phyloP scores from a whole-genome alignment of 2,113 vertebrate species.

The Engystomops pustulosus region DNA sequence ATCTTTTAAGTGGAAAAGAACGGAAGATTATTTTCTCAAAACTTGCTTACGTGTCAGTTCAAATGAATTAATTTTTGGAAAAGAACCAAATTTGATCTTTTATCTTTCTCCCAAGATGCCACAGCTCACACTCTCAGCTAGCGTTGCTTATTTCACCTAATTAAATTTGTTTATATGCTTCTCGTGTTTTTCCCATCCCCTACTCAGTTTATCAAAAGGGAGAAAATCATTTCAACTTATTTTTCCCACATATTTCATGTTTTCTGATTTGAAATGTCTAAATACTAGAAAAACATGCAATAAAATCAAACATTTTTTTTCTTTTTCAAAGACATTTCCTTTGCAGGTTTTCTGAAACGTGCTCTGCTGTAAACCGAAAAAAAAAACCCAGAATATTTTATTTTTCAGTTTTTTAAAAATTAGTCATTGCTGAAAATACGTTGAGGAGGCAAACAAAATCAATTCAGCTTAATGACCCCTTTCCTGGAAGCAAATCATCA shows the following conservation, averaged over 20 bases:
- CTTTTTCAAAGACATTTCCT: conserved; percentile 8
- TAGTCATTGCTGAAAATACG: neutral
- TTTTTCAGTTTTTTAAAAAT: neutral
- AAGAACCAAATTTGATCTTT: conserved; percentile 32
- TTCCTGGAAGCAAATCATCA: conserved; percentile 16
- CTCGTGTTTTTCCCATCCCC: conserved; percentile 27
- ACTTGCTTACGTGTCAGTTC: conserved; percentile 39
- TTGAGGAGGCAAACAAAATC: neutral
- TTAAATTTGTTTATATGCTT: conserved; percentile 49
- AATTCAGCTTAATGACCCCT: conserved; percentile 5
- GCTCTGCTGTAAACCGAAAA: neutral
- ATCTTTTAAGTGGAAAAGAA: conserved; percentile 30
- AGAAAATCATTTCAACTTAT: conserved; percentile 20
- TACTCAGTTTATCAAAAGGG: conserved; percentile 32
- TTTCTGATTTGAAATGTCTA: conserved; percentile 38
- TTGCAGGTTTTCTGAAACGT: neutral
- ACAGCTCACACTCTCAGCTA: conserved; percentile 1
- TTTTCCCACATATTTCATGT: conserved; percentile 30
- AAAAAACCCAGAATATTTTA: neutral
- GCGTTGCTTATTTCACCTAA: conserved; percentile 39
- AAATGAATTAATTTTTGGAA: conserved; percentile 39
- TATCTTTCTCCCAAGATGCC: conserved; percentile 36
- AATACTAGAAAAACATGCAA: conserved; percentile 24
- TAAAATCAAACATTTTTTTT: conserved; percentile 19
- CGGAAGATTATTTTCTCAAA: conserved; percentile 21